Conservation (phyloP, 2,797 vertebrate genomes). For the Spheniscus humboldti region DNA sequence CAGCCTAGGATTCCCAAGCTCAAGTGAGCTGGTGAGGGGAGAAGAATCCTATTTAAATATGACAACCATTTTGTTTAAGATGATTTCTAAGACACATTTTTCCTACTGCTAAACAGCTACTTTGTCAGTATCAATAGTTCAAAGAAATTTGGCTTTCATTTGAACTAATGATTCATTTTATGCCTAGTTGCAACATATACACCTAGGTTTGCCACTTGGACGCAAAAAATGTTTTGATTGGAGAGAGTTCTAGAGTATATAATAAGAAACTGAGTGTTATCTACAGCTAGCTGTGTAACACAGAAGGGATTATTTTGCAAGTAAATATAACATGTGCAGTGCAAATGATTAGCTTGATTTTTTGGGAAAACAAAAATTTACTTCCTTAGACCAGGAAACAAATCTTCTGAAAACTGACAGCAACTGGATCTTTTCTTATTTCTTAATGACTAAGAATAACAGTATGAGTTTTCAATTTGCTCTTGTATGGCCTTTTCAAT, state of each 20-base stretch:
- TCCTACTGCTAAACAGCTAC: background rate
- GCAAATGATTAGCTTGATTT: conserved; percentile 17
- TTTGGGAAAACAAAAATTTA: conserved; percentile 9
- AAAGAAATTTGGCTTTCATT: background rate
- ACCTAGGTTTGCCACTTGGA: background rate
- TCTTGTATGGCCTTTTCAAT: background rate
- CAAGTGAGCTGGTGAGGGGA: background rate
- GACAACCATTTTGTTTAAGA: background rate
- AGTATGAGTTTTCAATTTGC: conserved; percentile 1
- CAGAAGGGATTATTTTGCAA: background rate
- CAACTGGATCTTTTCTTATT: background rate
- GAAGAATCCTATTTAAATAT: background rate
- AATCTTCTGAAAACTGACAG: conserved; percentile 40
- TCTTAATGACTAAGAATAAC: background rate
- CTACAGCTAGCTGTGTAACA: background rate
- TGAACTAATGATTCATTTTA: background rate
- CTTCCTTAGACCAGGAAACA: conserved; percentile 35
- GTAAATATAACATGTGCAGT: background rate
- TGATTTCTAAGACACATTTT: background rate
- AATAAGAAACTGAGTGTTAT: background rate
- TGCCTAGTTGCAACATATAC: background rate
- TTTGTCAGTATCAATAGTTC: background rate
- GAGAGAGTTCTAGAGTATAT: background rate
- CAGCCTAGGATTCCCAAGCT: background rate
- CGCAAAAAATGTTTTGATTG: background rate